Percentiles rank a stretch among this genome's conserved stretches.
These are phyloP conservation scores for Blennius ocellaris DNA, from an alignment of 2,113 vertebrate species.

Conservation along the genomic window DNA sequence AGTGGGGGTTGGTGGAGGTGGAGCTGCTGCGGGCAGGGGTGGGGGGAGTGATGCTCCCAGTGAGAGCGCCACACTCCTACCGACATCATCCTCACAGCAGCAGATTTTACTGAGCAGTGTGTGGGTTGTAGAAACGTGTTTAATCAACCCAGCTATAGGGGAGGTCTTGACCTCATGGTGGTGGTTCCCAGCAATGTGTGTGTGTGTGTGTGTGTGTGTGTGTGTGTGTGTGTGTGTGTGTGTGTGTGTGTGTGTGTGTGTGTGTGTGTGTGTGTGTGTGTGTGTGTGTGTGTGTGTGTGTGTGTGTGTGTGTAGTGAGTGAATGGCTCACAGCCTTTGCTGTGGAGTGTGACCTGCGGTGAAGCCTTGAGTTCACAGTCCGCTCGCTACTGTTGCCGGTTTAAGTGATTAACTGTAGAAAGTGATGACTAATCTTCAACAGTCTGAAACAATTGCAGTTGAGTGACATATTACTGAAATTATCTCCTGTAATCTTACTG, in stretches of 20 bases:
- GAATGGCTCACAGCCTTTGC: constrained; percentile 59
- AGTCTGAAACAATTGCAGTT: too few species aligned
- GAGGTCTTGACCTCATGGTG: constrained; percentile 72
- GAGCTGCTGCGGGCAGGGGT: constrained; percentile 4
- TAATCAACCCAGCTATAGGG: constrained; percentile 63
- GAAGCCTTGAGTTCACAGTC: constrained; percentile 61
- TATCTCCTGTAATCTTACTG: constrained; percentile 11
- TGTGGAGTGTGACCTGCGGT: constrained; percentile 67
- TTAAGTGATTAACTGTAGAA: constrained; percentile 65
- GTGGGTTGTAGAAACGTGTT: constrained; percentile 66
- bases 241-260: constrained; percentile 34
- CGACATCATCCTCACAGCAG: constrained; percentile 45
- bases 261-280: constrained; percentile 10
- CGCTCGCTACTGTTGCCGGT: constrained; percentile 50
- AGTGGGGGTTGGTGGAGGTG: too few species aligned
- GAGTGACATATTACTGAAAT: constrained; percentile 16
- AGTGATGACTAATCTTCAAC: constrained; percentile 63
- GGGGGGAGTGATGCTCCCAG: constrained; percentile 51
- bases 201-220: constrained; percentile 10
- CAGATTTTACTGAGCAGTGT: constrained; percentile 58
- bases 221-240: neutral
- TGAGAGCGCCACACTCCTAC: constrained; percentile 24
- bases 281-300: neutral
- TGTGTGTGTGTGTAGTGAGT: neutral
- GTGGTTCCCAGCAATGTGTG: constrained; percentile 32